A percentile compares a stretch with the other conserved stretches of the same genome.
Conservation (phyloP, 2,113 vertebrate species). For the Peucedramus taeniatus region DNA sequence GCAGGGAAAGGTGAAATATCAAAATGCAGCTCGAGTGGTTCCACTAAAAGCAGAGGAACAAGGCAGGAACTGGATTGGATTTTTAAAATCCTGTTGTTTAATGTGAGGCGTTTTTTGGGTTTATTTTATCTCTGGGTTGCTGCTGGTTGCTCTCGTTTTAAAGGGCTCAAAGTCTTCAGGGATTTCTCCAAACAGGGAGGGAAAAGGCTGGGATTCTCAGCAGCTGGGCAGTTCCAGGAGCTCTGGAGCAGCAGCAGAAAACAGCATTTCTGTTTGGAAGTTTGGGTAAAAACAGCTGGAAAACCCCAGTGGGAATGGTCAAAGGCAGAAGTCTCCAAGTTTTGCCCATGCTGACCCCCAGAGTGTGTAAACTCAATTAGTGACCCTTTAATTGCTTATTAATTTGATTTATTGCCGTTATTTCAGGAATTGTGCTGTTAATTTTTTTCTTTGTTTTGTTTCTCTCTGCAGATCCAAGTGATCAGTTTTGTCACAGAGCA, state of each 20-base stretch:
- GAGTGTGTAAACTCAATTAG: background rate
- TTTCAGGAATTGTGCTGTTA: background rate
- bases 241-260: background rate
- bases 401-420: background rate
- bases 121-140: background rate
- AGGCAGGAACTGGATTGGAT: background rate
- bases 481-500: conserved; percentile 98
- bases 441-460: rapidly evolving
- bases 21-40: background rate
- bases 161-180: background rate
- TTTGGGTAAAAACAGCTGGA: background rate
- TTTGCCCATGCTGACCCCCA: background rate
- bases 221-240: background rate
- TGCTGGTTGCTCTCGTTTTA: background rate
- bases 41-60: background rate
- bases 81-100: background rate
- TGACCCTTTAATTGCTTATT: rapidly evolving
- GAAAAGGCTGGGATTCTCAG: background rate
- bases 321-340: background rate
- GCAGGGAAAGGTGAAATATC: background rate
- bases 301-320: background rate
- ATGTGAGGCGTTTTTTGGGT: rapidly evolving
- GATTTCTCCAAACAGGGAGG: background rate
- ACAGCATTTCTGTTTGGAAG: background rate
- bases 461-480: conserved; percentile 87